Base-by-base conservation (phyloP, 2,113 vertebrate species). In the Otus sunia region DNA sequence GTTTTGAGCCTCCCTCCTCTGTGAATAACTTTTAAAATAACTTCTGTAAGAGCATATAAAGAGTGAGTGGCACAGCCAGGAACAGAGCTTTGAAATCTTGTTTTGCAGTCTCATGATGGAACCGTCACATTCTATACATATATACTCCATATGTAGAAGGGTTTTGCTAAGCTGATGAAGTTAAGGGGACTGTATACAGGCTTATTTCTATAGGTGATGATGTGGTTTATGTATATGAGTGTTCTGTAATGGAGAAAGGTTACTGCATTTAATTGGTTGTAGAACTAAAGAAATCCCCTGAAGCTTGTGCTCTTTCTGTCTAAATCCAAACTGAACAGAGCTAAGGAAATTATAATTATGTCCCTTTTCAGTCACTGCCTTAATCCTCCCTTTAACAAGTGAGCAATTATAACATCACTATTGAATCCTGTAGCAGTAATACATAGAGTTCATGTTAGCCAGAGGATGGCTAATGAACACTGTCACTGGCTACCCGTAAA, bases 301-400 rank as follows among this genome's bases (percentile, higher is more conserved):
- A 78, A 87, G 59, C 95, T 92, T 94, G 47, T 73, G 36, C 32
- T 91, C 52, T 87, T 81, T 77, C 79, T 96, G 63, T 59, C 56
- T 92, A 95, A 97, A 96, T 82, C 79, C 85, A 95, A 83, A 73
- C n/a, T 72, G 86, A 92, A 78, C 52, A 64, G 84, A 84, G 39
- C 91, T 92, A 73, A 92, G 68, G 71, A 96, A 92, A 86, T 83
- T 1, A 63, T 96, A 91, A 96, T 78, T 86, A 67, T 85, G 75
- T 79, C 34, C 71, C 59, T 71, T 94, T 96, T 89, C 60, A 86
- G 43, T 78, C 37, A 63, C 91, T 94, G 92, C 69, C 30, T 88
- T 95, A 96, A 87, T 93, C 71, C 7, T 92, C 14, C 39, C 62
- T 81, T 78, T 92, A 95, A 87, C 36, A 85, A 97, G 67, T 25